These are phyloP conservation scores for Poeciliopsis occidentalis DNA, from an alignment of 2,113 vertebrate genomes.

Conservation along the genomic window DNA sequence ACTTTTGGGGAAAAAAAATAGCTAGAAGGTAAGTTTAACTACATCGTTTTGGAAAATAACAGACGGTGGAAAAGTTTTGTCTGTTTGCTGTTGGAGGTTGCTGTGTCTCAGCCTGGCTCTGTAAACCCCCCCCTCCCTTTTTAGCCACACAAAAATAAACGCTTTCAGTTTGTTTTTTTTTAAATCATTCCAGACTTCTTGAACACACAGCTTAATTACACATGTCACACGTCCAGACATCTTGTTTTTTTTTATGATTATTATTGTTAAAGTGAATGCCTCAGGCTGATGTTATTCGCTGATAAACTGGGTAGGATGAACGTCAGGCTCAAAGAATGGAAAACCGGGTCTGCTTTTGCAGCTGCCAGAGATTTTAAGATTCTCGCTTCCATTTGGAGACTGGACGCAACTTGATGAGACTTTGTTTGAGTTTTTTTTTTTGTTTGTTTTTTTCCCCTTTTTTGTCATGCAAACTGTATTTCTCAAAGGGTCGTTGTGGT, in stretches of 20 bases:
- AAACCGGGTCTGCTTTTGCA: neutral
- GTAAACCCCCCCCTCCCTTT: conserved; percentile 17
- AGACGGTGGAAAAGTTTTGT: conserved; percentile 51
- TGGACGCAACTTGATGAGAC: conserved; percentile 70
- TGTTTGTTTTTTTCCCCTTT: neutral
- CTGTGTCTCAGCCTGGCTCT: conserved; percentile 19
- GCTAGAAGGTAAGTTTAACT: conserved; percentile 59
- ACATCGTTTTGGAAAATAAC: neutral
- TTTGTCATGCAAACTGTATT: conserved; percentile 74
- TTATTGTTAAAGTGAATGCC: too few relatives aligned
- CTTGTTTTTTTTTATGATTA: neutral
- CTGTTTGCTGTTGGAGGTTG: conserved; percentile 13
- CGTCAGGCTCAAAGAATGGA: neutral
- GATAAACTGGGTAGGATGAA: conserved; percentile 13
- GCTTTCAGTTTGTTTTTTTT: neutral
- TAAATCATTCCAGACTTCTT: neutral
- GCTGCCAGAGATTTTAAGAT: neutral
- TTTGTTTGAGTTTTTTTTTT: conserved; percentile 15
- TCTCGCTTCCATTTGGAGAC: conserved; percentile 10
- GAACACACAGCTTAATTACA: neutral
- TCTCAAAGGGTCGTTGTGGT: conserved; percentile 64
- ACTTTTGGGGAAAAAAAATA: conserved; percentile 26
- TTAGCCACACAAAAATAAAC: neutral
- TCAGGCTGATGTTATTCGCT: conserved; percentile 10
- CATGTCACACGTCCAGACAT: neutral